Evolutionary conservation across 2,113 vertebrate species (phyloP), one percentile per base, ranked within the genome.

Genomic region (Cynoglossus semilaevis): DNA sequence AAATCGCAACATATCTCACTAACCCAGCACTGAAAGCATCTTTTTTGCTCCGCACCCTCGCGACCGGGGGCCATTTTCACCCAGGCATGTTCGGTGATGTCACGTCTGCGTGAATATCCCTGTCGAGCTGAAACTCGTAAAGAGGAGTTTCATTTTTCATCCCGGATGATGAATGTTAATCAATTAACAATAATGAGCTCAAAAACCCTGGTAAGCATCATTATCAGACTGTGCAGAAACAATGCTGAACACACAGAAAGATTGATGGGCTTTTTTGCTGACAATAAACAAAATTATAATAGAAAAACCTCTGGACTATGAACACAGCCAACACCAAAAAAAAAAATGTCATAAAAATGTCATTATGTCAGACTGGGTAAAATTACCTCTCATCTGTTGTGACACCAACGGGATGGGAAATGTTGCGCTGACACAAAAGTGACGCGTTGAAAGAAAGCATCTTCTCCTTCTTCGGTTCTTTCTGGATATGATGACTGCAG

Each of bases 201-300:
- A 15, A 64, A 59, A 84, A 80, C 48, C 64, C 42, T 37, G 55
- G 73, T 68, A 72, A 78, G 74, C 75, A 68, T 14, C 48, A 42
- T 83, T 61, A 78, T 71, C 42, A 57, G 56, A 47, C 44, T 43
- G 54, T 48, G 63, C 72, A 58, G 70, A 72, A 78, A 70, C 77
- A 80, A 77, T 54, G 80, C 80, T 84, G 78, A 84, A 74, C 57
- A 40, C 36, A 70, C 78, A 81, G 44, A 72, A 76, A 77, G 67
- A 81, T 76, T 67, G 79, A 81, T 72, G 57, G 71, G 38, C 52
- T 72, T 71, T 35, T 50, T 70, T 76, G 80, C 80, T 86, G 81
- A 85, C 81, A 70, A 51, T 63, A 49, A 73, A 56, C 48, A 73
- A 45, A 70, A 54, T 47, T 56, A 44, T 71, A 78, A 84, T 80